Evolutionary conservation across 2,113 vertebrate species (phyloP).

Genomic region (Symphodus melops): DNA sequence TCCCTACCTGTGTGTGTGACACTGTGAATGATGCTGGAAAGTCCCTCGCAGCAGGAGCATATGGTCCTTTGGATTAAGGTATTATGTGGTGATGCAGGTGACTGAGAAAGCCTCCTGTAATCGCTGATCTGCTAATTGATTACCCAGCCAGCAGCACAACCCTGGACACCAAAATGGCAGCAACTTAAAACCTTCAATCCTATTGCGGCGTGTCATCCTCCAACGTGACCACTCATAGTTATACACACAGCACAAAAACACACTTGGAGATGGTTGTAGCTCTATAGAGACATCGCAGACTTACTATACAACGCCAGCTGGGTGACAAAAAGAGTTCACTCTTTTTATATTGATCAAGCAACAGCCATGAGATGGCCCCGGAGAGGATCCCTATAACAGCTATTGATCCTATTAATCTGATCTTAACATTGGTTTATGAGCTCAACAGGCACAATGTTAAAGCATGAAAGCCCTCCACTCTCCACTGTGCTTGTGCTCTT

Average conservation of each 20-base stretch:
- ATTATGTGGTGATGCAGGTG: slow-evolving; percentile 86
- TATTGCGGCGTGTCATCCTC: slow-evolving; percentile 67
- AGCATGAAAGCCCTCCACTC: background rate
- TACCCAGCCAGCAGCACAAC: slow-evolving; percentile 70
- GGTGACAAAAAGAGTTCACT: background rate
- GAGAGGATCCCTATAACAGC: slow-evolving; percentile 25
- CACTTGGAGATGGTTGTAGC: background rate
- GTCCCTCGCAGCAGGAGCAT: slow-evolving; percentile 80
- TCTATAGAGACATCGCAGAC: slow-evolving; percentile 6
- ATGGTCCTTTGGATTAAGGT: slow-evolving; percentile 88
- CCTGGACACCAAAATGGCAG: slow-evolving; percentile 76
- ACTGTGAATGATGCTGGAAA: slow-evolving; percentile 48
- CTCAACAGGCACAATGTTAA: slow-evolving; percentile 12
- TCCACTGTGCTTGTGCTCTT: background rate
- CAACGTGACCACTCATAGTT: slow-evolving; percentile 64
- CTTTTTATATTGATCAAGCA: slow-evolving; percentile 4
- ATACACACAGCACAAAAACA: slow-evolving; percentile 40
- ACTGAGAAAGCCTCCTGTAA: slow-evolving; percentile 82
- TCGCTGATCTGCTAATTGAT: slow-evolving; percentile 85
- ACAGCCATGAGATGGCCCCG: background rate
- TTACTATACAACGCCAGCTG: background rate
- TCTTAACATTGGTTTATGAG: slow-evolving; percentile 43
- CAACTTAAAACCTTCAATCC: slow-evolving; percentile 82
- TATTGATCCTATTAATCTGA: slow-evolving; percentile 59
- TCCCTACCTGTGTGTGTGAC: slow-evolving; percentile 37